These are phyloP conservation scores for Chydorus sphaericus DNA, from an alignment of 2,888 invertebrate genomes.

Conservation along the genomic window DNA sequence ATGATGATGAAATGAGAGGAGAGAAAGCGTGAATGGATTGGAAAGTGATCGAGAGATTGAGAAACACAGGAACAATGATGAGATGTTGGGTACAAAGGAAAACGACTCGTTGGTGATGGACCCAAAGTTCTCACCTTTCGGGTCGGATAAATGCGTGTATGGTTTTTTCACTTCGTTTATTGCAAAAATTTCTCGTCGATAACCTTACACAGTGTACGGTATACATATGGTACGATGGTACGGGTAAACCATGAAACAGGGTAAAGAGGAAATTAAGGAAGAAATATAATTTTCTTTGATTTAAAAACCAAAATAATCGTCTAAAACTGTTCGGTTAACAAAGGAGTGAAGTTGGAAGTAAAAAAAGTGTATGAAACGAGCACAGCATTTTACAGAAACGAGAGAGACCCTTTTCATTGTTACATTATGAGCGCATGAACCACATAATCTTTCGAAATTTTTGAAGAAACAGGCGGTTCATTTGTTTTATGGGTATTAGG, in stretches of 20 bases:
- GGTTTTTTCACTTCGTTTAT: constrained; percentile 1
- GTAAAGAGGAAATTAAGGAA: neutral
- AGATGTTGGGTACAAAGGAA: too few species aligned
- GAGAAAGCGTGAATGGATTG: neutral
- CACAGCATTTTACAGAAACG: constrained; percentile 1
- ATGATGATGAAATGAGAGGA: neutral
- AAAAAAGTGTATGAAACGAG: neutral
- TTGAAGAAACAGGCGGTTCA: constrained; percentile 5
- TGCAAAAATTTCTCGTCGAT: constrained; percentile 4
- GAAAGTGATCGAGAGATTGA: neutral
- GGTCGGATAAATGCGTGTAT: neutral
- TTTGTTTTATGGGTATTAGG: too few species aligned
- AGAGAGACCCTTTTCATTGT: constrained; percentile 1
- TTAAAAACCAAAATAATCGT: constrained; percentile 4
- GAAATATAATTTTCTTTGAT: neutral
- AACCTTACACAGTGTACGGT: constrained; percentile 7
- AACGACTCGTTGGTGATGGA: neutral
- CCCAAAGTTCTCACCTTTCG: neutral
- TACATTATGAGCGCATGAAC: constrained; percentile 5
- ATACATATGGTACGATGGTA: constrained; percentile 7
- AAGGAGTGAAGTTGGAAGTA: neutral
- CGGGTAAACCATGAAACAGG: constrained; percentile 6
- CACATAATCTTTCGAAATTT: constrained; percentile 4
- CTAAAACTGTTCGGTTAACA: neutral
- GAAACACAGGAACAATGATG: neutral